Conservation (phyloP, 2,797 vertebrate species). For the Eleutherodactylus coqui region DNA sequence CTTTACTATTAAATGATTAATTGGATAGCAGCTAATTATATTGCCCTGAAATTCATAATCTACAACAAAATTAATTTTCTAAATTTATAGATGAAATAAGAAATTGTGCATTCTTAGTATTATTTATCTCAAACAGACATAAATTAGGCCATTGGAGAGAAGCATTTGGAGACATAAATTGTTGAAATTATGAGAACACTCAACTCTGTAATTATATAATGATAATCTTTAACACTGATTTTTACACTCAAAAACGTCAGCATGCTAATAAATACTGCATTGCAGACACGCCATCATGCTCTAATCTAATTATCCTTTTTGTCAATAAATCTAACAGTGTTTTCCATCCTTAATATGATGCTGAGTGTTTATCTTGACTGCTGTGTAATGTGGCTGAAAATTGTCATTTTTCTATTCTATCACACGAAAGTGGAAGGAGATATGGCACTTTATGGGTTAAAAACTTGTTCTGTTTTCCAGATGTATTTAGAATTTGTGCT, state of each 20-base stretch:
- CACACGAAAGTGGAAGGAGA: not conserved
- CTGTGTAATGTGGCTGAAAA: not conserved
- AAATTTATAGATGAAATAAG: not conserved
- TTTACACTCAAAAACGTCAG: constrained; percentile 21
- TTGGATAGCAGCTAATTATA: not conserved
- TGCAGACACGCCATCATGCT: not conserved
- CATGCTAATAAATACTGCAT: constrained; percentile 20
- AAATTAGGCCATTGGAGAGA: constrained; percentile 2
- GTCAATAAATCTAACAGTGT: not conserved
- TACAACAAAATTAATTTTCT: not conserved
- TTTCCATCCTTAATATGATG: not conserved
- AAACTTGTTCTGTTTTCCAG: not conserved
- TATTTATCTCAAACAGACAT: not conserved
- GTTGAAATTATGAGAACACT: constrained; percentile 31
- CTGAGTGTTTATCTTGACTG: not conserved
- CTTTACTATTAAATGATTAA: not conserved
- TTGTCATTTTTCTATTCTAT: not conserved
- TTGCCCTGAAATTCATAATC: not conserved
- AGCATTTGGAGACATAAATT: not conserved
- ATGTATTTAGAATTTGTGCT: not conserved
- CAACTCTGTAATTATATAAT: constrained; percentile 31
- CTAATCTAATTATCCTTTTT: not conserved
- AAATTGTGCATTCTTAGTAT: not conserved
- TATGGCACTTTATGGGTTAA: not conserved
- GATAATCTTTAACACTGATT: constrained; percentile 9